phyloP scores from a whole-genome alignment of 2,113 vertebrate genomes.

The Nothocercus nigrocapillus region DNA sequence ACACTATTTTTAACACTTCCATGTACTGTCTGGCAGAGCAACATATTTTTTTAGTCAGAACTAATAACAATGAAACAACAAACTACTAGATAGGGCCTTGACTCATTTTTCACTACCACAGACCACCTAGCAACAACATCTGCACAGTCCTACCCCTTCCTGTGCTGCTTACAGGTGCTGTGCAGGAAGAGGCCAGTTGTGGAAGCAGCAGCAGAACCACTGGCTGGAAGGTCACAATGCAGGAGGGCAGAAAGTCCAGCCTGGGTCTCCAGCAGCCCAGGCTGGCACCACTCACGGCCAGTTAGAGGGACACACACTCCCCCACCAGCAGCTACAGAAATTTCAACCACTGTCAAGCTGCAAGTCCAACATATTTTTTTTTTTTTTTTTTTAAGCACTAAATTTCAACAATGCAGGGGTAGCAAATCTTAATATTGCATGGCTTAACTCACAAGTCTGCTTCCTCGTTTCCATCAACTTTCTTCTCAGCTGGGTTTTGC shows the following conservation, averaged over 20 bases:
- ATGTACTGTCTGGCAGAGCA: fast-evolving
- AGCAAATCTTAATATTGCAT: background rate
- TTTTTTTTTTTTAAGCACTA: too few species aligned
- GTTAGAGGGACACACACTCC: fast-evolving
- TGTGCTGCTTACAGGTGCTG: too few species aligned
- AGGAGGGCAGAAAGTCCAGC: fast-evolving
- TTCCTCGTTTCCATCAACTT: background rate
- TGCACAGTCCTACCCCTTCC: background rate
- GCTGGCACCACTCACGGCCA: background rate
- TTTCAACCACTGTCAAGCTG: background rate
- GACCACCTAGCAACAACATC: background rate
- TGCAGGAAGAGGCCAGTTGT: fast-evolving
- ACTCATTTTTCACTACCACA: background rate
- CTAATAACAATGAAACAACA: background rate
- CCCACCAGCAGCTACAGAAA: too few species aligned
- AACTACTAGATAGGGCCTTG: too few species aligned
- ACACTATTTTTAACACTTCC: fast-evolving
- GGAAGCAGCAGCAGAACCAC: background rate
- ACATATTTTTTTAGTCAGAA: background rate
- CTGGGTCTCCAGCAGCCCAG: background rate
- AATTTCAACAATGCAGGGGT: fast-evolving
- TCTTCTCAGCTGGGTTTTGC: background rate
- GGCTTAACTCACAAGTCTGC: background rate
- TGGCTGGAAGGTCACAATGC: background rate
- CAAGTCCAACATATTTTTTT: too few species aligned